Percentiles rank a stretch among this genome's conserved stretches.
phyloP scores from a whole-genome alignment of 2,113 vertebrate genomes.

The Mixornis gularis region DNA sequence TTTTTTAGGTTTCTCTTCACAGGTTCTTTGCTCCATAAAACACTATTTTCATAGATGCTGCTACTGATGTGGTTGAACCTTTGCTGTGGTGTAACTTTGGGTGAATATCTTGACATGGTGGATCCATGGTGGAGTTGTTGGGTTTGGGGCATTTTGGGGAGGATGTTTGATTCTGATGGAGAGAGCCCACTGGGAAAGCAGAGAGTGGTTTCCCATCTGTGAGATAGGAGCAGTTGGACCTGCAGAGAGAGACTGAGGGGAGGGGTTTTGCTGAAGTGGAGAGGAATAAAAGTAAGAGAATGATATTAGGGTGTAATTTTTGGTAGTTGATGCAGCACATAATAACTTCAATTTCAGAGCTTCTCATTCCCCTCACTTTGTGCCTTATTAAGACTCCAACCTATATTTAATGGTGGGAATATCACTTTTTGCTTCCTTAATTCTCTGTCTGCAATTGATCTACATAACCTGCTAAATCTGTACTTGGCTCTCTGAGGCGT shows the following conservation, averaged over 20 bases:
- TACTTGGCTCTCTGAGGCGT: not conserved
- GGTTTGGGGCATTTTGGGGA: not conserved
- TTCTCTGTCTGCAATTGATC: not conserved
- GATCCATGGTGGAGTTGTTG: not conserved
- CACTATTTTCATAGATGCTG: not conserved
- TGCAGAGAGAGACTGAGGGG: not conserved
- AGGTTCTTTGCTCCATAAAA: not conserved
- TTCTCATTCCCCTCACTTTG: slow-evolving; percentile 2
- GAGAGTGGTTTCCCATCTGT: not conserved
- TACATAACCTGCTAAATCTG: not conserved
- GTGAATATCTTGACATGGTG: not conserved
- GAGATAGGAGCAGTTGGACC: not conserved
- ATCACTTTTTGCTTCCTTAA: not conserved
- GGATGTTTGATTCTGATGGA: not conserved
- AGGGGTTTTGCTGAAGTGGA: not conserved
- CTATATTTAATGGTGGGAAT: not conserved
- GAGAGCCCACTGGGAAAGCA: not conserved
- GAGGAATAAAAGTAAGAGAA: not conserved
- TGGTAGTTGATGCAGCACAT: not conserved
- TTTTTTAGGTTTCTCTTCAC: not conserved
- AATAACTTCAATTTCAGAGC: slow-evolving; percentile 23
- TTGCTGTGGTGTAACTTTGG: not conserved
- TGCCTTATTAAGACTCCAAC: slow-evolving; percentile 5
- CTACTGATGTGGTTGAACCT: not conserved
- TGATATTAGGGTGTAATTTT: not conserved